These are phyloP conservation scores for Ridgeia piscesae DNA, from an alignment of 1,140 invertebrate species.

Conservation along the genomic window DNA sequence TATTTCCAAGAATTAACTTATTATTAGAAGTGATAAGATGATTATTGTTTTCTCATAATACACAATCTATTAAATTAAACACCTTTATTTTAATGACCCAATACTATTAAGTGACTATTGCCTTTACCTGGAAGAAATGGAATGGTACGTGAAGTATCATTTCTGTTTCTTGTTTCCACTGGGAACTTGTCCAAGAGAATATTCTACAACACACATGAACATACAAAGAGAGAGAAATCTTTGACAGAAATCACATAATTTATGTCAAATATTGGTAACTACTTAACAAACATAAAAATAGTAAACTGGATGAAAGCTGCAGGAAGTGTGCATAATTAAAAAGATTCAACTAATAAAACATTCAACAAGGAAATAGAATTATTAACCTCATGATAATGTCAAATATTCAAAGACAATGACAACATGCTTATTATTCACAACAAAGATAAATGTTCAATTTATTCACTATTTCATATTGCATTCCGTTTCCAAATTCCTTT, in stretches of 20 bases:
- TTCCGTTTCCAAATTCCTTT: no score
- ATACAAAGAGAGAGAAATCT: neutral
- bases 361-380: neutral
- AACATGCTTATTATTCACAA: neutral
- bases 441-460: neutral
- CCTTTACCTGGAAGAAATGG: neutral
- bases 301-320: neutral
- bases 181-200: neutral
- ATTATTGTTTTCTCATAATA: no score
- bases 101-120: neutral
- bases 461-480: no score
- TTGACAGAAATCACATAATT: no score
- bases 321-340: neutral
- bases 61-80: neutral
- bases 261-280: no score
- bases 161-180: neutral
- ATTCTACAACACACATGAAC: neutral
- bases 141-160: neutral
- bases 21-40: no score
- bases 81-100: neutral
- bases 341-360: neutral
- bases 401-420: neutral
- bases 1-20: no score
- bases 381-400: no score
- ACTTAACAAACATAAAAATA: neutral